Base-by-base conservation (phyloP, 2,797 vertebrate species). In the Lithobates sylvaticus region DNA sequence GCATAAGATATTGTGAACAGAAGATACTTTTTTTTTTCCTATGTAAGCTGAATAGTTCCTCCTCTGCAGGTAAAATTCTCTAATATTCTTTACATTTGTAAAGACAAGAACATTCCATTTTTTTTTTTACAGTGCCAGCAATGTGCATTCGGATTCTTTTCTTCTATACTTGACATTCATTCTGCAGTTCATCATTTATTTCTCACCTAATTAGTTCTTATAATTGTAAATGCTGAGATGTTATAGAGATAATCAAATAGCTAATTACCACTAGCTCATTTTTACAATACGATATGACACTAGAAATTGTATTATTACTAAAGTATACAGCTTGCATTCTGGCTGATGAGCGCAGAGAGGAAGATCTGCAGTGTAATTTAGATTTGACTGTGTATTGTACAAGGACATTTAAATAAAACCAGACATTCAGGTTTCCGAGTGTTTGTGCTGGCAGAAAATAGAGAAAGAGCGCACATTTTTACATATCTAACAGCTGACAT, bases 181-280 rank as follows among this genome's bases (percentile, higher is more conserved):
- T 65, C 69, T 86, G 54, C 69, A 76, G 84, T 76, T 86, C 58
- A 76, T 81, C 72, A 86, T 86, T 86, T 86, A 76, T 81, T 86
- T 86, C 65, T 81, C 42, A 86, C 61, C 84, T 86, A 86, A 86
- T 86, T 86, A 81, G 71, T 81, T 81, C 44, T 86, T 86, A 54
- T 86, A 86, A 86, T 86, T 86, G 84, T 76, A 86, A 86, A 81
- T 86, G 77, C 84, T 27, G 74, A 61, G 78, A 80, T 86, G 84
- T 81, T 86, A 86, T 76, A 32, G 79, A 81, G 78, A 86, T 76
- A 86, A 86, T 86, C 71, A 86, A 86, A 81, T 72, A 58, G 64
- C 84, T 81, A 81, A 86, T 86, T 81, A 81, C 71, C 78, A 81
- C 73, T 70, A 76, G 78, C 84, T 76, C 78, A 71, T 81, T 68